Evolutionary conservation across 2,113 vertebrate genomes (phyloP), one percentile per base, ranked within the genome.

Genomic region (Sander vitreus): DNA sequence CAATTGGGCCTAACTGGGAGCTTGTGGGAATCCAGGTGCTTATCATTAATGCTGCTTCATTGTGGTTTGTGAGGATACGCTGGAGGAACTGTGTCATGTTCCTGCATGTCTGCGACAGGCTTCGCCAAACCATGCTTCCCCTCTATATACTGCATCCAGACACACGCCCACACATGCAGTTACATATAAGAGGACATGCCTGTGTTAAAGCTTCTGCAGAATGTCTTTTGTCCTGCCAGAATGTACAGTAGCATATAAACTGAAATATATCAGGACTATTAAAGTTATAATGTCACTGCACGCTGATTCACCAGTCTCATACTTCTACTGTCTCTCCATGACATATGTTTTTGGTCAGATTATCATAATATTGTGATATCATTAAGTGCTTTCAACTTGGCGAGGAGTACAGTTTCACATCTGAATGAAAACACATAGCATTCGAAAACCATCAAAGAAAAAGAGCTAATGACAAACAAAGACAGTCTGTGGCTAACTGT

Each of bases 11-110:
- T 94, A 93, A 94, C 90, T 73, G 82, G 84, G 83, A 93, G 83
- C 93, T 91, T 91, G 92, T 91, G 93, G 93, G 90, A 91, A 91
- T 93, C 93, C 93, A 95, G 94, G 94, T 95, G 94, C 91, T 93
- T 91, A 92, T 89, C 91, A 93, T 94, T 95, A 93, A 91, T 91
- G 86, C 83, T 60, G 79, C 68, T 89, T 91, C 84, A 84, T 79
- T 90, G 89, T 87, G 87, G 85, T 91, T 80, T 82, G 74, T 79
- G 64, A 93, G 87, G 85, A 89, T 81, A 85, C 1, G 77, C 76
- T 39, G 84, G 80, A 89, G 85, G 90, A 89, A 91, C 86, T 74
- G 85, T 88, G 91, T 92, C 88, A 91, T 92, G 91, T 91, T 88
- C 73, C 84, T 84, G 85, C 90, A 81, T 80, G 91, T 89, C 85